phyloP scores from a whole-genome alignment of 92 coral and sea anemone genomes.

The Blastomussa wellsi region DNA sequence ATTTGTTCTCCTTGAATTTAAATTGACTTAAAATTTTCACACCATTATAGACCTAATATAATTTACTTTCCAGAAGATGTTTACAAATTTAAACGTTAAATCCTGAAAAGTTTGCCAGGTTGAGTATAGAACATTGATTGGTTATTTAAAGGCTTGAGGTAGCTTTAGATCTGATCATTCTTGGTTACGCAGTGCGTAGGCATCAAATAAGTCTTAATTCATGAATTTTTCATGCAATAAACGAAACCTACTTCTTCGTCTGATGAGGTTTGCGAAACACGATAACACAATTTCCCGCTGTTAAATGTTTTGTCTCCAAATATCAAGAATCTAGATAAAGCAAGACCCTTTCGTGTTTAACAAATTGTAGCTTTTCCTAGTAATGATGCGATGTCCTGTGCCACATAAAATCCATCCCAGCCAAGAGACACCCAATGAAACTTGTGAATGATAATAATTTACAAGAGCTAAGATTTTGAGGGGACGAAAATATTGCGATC shows the following conservation, averaged over 20 bases:
- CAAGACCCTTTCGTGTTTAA: neutral
- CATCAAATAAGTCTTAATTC: slow-evolving; percentile 10
- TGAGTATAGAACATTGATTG: neutral
- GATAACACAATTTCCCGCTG: slow-evolving; percentile 38
- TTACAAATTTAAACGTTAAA: neutral
- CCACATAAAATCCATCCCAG: neutral
- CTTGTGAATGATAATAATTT: neutral
- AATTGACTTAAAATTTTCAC: neutral
- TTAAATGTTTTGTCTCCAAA: slow-evolving; percentile 28
- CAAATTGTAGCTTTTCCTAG: neutral
- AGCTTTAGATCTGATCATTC: neutral
- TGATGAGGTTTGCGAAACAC: slow-evolving; percentile 16
- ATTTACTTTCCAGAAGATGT: neutral
- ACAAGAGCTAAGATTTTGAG: neutral
- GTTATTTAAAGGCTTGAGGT: neutral
- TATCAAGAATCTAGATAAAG: slow-evolving; percentile 10
- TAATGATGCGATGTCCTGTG: neutral
- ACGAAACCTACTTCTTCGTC: slow-evolving; percentile 9
- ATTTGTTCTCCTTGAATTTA: slow-evolving; percentile 4
- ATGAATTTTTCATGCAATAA: slow-evolving; percentile 25
- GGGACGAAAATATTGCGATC: slow-evolving; percentile 1
- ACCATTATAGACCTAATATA: neutral
- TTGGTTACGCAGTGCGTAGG: neutral
- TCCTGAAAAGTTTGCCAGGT: neutral
- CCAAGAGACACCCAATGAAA: neutral